These are phyloP conservation scores for Eilema depressum DNA, from an alignment of 2,888 invertebrate genomes.

Conservation along the genomic window DNA sequence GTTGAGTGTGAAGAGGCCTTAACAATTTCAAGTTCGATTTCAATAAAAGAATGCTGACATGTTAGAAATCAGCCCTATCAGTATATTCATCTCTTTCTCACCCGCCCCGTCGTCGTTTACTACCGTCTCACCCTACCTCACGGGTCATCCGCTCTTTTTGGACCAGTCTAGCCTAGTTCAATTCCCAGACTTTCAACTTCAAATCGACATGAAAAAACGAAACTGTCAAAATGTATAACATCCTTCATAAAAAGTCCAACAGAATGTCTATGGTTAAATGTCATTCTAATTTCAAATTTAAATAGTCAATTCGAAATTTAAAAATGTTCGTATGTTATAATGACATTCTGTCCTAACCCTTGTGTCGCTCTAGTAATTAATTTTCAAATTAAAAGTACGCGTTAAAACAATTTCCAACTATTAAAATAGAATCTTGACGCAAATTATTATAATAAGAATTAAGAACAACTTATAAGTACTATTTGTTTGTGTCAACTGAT, in stretches of 20 bases:
- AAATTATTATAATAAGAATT: conserved; percentile 53
- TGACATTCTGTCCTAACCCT: conserved; percentile 36
- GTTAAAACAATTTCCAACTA: conserved; percentile 48
- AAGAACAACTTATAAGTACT: conserved; percentile 58
- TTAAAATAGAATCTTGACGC: conserved; percentile 55
- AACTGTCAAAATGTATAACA: conserved; percentile 8
- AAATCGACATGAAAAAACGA: conserved; percentile 31
- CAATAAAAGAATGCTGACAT: background rate
- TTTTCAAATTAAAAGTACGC: conserved; percentile 47
- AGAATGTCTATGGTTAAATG: conserved; percentile 34
- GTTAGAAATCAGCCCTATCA: background rate
- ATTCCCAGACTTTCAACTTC: conserved; percentile 28
- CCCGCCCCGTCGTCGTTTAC: conserved; percentile 26
- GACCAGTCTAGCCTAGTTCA: conserved; percentile 34
- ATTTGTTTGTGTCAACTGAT: conserved; percentile 51
- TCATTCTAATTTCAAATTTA: conserved; percentile 36
- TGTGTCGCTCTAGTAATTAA: conserved; percentile 42
- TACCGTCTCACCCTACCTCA: conserved; percentile 22
- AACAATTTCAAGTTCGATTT: background rate
- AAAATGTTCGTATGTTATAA: conserved; percentile 22
- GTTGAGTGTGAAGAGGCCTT: conserved; percentile 14
- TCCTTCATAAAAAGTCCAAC: conserved; percentile 16
- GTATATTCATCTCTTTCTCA: background rate
- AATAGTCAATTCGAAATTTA: conserved; percentile 41
- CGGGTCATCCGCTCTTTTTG: conserved; percentile 30